Base-by-base conservation (phyloP, 30 jellyfish, hydroid and myxozoan species). In the Hydractinia symbiolongicarpus region DNA sequence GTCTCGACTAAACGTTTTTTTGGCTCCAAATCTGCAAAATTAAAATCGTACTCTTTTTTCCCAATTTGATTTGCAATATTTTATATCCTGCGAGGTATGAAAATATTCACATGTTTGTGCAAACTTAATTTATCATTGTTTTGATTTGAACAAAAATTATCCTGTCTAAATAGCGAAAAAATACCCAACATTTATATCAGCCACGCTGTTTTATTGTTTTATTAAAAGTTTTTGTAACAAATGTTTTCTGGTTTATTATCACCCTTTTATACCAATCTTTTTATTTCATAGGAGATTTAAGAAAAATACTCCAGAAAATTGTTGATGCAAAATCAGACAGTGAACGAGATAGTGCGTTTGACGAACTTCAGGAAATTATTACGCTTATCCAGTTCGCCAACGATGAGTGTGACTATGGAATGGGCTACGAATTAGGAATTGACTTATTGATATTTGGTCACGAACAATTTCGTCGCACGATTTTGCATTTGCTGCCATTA, bases 401-500 rank as follows among this genome's bases (percentile, higher is more conserved):
- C 67, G 97, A 90, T 66, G 97, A 90, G 73, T 90, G 97, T 72
- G 97, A 90, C 71, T 90, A 86, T 74, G 97, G 97, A 57, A 90
- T 90, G 97, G 97, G 97, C 64, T 77, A 72, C 8, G 97, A 90
- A 69, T 77, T 90, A 15, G 97, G 97, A 67, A 86, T 86, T 19
- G 95, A 90, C 83, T 64, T 90, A 72, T 90, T 90, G 67, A 50
- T 86, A 9, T 68, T 55, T 71, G 97, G 94, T 16, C 61, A 75
- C 17, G 95, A 85, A 50, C 78, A 67, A 16, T 79, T 90, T 55
- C 85, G 82, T 14, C 64, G 86, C 58, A 61, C 61, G 70, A 56
- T 82, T 10, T 66, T 50, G 4, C 92, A 80, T 30, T 69, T 90
- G 79, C 81, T 90, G 4, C 94, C 95, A 53, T 64, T 90, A 73